Base-by-base conservation (phyloP, 2,113 vertebrate genomes). In the Clarias gariepinus region DNA sequence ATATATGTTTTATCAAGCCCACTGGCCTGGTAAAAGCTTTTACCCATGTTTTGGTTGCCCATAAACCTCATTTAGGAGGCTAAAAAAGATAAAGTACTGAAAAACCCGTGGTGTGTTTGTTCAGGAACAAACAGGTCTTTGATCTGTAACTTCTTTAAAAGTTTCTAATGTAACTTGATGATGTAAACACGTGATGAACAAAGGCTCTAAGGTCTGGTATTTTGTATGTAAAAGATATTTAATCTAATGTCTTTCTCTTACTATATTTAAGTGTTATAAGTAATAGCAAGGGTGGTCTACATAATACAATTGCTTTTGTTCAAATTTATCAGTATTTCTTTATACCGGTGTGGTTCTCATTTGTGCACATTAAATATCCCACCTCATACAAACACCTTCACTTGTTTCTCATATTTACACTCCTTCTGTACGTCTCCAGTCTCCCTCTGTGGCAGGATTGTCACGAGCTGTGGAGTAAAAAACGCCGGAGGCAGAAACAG, bases 381-480 rank as follows among this genome's bases (percentile, higher is more conserved):
- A 8, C 68, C 25, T 77, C n/a, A 0, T 30, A 57, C 6, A 58
- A 58, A 30, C 36, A 0, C 19, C 53, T 13, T 8, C 4, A 9
- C 9, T 7, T 1, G 30, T 81, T 81, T 36, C 78, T 81, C 57
- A 61, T 13, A 21, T 80, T 4, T 21, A 61, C 57, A 30, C 69
- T 63, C 28, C 9, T 13, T 47, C 28, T 77, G 23, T 84, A 1
- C 36, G 68, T 41, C 9, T 61, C 12, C 86, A 84, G 85, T 81
- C 87, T 87, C 10, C 98, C 98, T 81, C 95, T 99, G 87, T 99
- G 98, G 98, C 98, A 99, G 93, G 98, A 99, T 94, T 99, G 98
- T 91, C 98, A 99, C 81, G 98, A 99, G 91, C 93, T 99, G 82
- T 99, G 98, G 98, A 99, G 98, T 93, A 99, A 99, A 94, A 99